Evolutionary conservation across 2,113 vertebrate genomes (phyloP).

Genomic region (Platysternon megacephalum): DNA sequence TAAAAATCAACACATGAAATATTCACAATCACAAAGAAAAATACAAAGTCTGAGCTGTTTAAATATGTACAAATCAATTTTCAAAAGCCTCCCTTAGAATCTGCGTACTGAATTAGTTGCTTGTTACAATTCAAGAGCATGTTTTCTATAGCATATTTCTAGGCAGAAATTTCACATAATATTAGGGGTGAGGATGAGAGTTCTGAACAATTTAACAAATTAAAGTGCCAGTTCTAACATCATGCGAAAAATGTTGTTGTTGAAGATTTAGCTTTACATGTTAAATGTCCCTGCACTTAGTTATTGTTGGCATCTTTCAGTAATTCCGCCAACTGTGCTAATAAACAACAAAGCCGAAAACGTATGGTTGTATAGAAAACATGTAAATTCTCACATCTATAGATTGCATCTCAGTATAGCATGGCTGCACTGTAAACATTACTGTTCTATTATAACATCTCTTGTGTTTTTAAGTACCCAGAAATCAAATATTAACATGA

Average conservation of each 20-base stretch:
- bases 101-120: not conserved
- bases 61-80: constrained; percentile 24
- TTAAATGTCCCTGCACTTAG: not conserved
- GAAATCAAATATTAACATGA: constrained; percentile 68
- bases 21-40: constrained; percentile 27
- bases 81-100: not conserved
- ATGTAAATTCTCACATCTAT: not conserved
- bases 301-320: not conserved
- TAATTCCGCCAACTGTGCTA: not conserved
- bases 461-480: constrained; percentile 30
- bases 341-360: not conserved
- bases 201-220: not conserved
- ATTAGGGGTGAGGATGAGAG: not conserved
- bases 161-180: not conserved
- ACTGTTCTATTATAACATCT: not conserved
- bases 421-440: not conserved
- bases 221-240: not conserved
- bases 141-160: not conserved
- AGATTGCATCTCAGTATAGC: not conserved
- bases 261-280: not conserved
- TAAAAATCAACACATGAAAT: constrained; percentile 32
- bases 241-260: not conserved
- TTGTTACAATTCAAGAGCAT: constrained; percentile 20
- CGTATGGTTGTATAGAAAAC: constrained; percentile 6
- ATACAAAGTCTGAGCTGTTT: constrained; percentile 5